Percentiles rank a stretch among this genome's conserved stretches.
These are phyloP conservation scores for Ramphastos sulfuratus DNA, from an alignment of 2,113 vertebrate species.

Conservation along the genomic window DNA sequence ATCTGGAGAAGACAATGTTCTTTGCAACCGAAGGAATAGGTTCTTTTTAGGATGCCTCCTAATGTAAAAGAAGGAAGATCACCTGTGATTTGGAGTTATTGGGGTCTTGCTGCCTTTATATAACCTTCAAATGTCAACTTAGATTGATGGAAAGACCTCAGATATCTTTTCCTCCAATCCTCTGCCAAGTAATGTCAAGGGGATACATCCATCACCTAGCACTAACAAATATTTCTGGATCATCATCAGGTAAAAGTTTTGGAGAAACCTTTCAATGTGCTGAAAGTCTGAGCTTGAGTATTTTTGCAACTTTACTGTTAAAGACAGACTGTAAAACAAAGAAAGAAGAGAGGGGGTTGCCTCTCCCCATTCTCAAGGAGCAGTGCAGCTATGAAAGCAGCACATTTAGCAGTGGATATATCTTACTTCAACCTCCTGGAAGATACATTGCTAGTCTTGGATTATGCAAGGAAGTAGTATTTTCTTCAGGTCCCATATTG, in stretches of 20 bases:
- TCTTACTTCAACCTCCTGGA: neutral
- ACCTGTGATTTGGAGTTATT: neutral
- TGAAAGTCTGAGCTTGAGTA: neutral
- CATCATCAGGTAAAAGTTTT: neutral
- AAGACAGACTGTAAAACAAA: neutral
- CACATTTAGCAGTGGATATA: neutral
- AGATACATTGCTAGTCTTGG: neutral
- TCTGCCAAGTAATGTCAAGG: neutral
- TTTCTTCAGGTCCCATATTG: neutral
- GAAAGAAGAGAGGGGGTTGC: neutral
- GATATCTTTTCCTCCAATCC: neutral
- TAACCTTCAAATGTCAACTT: neutral
- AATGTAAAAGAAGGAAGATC: neutral
- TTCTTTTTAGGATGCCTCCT: neutral
- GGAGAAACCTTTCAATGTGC: neutral
- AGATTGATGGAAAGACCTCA: neutral
- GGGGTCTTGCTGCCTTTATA: neutral
- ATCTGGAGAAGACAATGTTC: neutral
- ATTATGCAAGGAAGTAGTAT: neutral
- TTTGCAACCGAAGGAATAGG: neutral
- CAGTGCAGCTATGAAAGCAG: neutral
- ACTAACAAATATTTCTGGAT: neutral
- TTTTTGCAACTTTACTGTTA: neutral
- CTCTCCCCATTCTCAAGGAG: neutral
- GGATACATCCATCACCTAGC: neutral